These are phyloP conservation scores for Cebus imitator DNA, from an alignment of 2,113 vertebrate species.

Conservation along the genomic window DNA sequence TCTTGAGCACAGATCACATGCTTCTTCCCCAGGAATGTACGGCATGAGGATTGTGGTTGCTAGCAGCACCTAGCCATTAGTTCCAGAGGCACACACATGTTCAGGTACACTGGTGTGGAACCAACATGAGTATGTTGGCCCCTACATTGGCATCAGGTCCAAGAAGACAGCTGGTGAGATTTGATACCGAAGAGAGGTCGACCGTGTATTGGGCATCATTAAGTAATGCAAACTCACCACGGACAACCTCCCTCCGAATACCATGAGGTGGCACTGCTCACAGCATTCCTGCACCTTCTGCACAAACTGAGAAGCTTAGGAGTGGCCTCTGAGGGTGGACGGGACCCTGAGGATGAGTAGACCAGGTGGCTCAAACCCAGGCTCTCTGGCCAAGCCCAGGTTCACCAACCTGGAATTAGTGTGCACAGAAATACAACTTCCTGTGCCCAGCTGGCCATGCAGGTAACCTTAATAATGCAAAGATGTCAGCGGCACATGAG, in stretches of 20 bases:
- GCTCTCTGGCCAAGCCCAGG: background rate
- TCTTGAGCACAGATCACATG: background rate
- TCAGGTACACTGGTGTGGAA: background rate
- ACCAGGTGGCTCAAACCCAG: background rate
- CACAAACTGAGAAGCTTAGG: background rate
- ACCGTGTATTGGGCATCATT: slow-evolving; percentile 41
- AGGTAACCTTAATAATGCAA: background rate
- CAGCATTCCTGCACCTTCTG: background rate
- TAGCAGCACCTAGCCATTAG: rapidly evolving
- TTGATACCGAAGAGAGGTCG: slow-evolving; percentile 35
- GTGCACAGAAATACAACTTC: background rate
- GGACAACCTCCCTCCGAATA: slow-evolving; percentile 48
- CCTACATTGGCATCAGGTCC: background rate
- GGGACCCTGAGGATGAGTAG: slow-evolving; percentile 3
- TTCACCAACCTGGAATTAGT: background rate
- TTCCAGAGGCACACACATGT: background rate
- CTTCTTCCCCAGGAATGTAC: background rate
- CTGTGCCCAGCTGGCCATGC: background rate
- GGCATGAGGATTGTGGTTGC: rapidly evolving
- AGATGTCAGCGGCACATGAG: background rate
- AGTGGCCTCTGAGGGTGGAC: background rate
- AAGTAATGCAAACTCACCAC: slow-evolving; percentile 42
- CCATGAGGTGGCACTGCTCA: background rate
- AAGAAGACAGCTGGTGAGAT: background rate
- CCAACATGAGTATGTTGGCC: background rate